phyloP scores from a whole-genome alignment of 2,113 vertebrate species.

The Delphinus delphis region DNA sequence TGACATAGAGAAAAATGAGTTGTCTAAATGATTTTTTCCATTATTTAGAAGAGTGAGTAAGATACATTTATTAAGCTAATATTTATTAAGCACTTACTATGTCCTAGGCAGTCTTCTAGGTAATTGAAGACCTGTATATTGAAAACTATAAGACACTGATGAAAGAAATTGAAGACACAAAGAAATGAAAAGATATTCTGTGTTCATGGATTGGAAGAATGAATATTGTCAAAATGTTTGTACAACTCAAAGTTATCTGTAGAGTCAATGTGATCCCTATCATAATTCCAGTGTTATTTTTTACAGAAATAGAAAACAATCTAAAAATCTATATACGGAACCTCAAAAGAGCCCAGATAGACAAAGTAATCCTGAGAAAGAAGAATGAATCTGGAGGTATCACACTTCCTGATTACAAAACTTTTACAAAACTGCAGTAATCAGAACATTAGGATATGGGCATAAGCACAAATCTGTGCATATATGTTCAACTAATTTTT shows the following conservation, averaged over 20 bases:
- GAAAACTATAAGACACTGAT: background rate
- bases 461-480: background rate
- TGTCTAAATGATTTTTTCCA: background rate
- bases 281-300: background rate
- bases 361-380: background rate
- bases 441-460: background rate
- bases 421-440: background rate
- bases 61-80: background rate
- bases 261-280: background rate
- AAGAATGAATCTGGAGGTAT: background rate
- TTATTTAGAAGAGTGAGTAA: background rate
- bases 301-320: background rate
- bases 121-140: background rate
- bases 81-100: background rate
- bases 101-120: background rate
- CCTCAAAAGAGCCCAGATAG: background rate
- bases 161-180: background rate
- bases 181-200: background rate
- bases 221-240: background rate
- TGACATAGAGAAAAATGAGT: background rate
- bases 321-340: background rate
- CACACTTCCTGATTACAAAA: background rate
- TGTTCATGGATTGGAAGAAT: background rate
- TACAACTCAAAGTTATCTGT: background rate
- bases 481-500: background rate